Conservation (phyloP, 2,888 invertebrate species). For the Xanthorhoe designata region DNA sequence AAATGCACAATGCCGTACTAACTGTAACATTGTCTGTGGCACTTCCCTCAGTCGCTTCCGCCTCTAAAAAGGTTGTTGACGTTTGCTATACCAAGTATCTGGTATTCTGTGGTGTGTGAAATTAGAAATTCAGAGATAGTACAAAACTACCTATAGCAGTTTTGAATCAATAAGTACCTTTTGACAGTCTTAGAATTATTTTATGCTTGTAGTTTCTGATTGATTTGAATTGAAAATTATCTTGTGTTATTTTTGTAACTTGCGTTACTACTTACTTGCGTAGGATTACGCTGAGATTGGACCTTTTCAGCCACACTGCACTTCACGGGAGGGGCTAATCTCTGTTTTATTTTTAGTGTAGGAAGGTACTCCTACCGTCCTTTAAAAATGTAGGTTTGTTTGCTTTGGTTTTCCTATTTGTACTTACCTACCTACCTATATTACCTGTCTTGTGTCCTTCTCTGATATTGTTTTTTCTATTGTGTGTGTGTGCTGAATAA, state of each 20-base stretch:
- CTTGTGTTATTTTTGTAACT: neutral
- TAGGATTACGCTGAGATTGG: too few species aligned
- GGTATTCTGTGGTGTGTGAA: constrained; percentile 21
- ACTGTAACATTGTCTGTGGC: constrained; percentile 21
- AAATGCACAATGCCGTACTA: neutral
- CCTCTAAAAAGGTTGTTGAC: constrained; percentile 35
- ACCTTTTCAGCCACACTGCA: too few species aligned
- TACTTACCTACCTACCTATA: too few species aligned
- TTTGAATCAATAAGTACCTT: neutral
- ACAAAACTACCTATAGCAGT: constrained; percentile 4
- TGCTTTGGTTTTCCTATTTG: too few species aligned
- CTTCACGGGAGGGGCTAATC: too few species aligned
- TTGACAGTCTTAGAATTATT: neutral
- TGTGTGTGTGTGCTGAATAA: too few species aligned
- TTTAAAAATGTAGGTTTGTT: too few species aligned
- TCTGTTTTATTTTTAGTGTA: too few species aligned
- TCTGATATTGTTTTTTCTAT: too few species aligned
- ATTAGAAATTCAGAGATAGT: constrained; percentile 15
- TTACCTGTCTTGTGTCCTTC: too few species aligned
- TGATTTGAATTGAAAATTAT: neutral
- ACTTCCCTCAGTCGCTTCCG: constrained; percentile 33
- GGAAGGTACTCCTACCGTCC: too few species aligned
- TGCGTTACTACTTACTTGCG: too few species aligned
- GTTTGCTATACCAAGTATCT: constrained; percentile 5
- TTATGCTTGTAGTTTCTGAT: neutral